Evolutionary conservation across 2,797 vertebrate genomes (phyloP), one percentile per base, ranked within the genome.

Genomic region (Epinephelus awoara): DNA sequence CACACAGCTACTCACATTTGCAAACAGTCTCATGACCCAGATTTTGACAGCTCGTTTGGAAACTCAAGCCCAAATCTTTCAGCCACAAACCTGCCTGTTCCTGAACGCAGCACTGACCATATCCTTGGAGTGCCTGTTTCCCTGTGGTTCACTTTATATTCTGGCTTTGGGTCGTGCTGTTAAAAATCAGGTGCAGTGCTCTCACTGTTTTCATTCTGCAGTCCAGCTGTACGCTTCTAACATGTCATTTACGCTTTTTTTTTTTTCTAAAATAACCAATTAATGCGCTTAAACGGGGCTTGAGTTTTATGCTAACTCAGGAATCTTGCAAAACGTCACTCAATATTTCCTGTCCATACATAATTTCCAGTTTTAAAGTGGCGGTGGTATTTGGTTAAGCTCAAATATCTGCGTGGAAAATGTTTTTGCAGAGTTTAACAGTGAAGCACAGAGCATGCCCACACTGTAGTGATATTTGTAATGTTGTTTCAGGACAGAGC

Each of bases 381-480:
- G 89, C 51, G 67, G 54, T 19, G 58, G 67, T 94, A 57, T 94
- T 94, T 93, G 34, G 73, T 92, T 94, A 87, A 85, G 92, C 87
- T 94, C 85, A 19, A 62, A 82, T 93, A 69, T 87, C 91, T 75
- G 80, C n/a, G 21, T 54, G 75, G 67, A 79, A 84, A 91, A 81
- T 88, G 85, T 89, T 91, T 91, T 88, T 67, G 74, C 79, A 84
- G 83, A 70, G 61, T 77, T 81, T 87, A 77, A 86, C 71, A 78
- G 52, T 62, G 73, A 77, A 72, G 77, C 75, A 3, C 34, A 61
- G 67, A 74, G 62, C 63, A 68, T 83, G 29, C 56, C 79, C 64
- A 40, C 34, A 71, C 76, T 46, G 29, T n/a, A n/a, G 66, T 15
- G 27, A 76, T 77, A 83, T 83, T 85, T 70, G 75, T 79, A 57